These are phyloP conservation scores for Acronicta psi DNA, from an alignment of 2,888 invertebrate species.

Conservation along the genomic window DNA sequence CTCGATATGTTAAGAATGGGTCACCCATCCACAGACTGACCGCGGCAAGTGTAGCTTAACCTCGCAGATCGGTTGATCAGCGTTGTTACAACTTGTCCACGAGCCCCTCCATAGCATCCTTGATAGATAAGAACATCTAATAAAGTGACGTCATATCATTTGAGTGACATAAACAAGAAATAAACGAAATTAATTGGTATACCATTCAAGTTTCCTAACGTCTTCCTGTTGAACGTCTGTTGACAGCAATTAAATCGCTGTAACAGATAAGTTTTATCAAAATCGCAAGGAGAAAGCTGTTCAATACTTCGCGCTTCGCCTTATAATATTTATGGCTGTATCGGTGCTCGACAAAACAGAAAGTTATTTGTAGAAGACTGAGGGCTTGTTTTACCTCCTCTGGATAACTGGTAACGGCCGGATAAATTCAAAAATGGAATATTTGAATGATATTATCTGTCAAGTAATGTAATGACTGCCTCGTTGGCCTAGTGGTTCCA, in stretches of 20 bases:
- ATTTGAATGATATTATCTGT: too few relatives aligned
- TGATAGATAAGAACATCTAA: conserved; percentile 11
- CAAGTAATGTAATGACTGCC: too few relatives aligned
- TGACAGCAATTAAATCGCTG: conserved; percentile 23
- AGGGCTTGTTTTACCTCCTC: too few relatives aligned
- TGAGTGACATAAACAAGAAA: conserved; percentile 27
- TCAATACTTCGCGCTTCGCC: conserved; percentile 4
- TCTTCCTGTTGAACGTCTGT: conserved; percentile 14
- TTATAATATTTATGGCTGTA: conserved; percentile 21
- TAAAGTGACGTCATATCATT: conserved; percentile 25
- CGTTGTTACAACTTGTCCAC: too few relatives aligned
- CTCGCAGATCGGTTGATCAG: too few relatives aligned
- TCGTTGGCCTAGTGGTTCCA: too few relatives aligned
- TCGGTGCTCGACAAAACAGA: conserved; percentile 26
- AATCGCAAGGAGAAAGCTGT: conserved; percentile 37
- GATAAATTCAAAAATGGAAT: too few relatives aligned
- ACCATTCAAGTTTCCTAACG: conserved; percentile 26
- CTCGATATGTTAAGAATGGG: too few relatives aligned
- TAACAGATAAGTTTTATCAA: conserved; percentile 46
- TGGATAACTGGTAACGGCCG: too few relatives aligned
- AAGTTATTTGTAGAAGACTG: conserved; percentile 26
- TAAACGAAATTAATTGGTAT: conserved; percentile 34
- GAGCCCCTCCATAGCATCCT: conserved; percentile 18
- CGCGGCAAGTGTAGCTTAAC: too few relatives aligned
- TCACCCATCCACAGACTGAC: too few relatives aligned